Conservation (phyloP, 2,797 vertebrate genomes). For the Echiichthys vipera region DNA sequence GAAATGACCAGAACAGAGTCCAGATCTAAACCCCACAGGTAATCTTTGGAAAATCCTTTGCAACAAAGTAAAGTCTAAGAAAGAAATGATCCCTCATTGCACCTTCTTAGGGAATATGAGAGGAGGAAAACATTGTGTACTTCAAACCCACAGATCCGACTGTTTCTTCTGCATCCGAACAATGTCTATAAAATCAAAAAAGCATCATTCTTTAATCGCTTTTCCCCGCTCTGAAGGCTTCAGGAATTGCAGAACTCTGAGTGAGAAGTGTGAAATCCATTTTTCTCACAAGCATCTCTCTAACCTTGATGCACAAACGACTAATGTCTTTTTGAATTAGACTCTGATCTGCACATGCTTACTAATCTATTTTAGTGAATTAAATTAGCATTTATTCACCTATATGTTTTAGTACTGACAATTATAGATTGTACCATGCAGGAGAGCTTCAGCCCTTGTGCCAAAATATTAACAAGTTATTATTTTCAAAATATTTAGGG, state of each 20-base stretch:
- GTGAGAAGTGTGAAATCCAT: conserved; percentile 48
- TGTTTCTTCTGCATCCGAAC: conserved; percentile 21
- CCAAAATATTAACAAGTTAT: not conserved
- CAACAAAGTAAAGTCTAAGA: no score
- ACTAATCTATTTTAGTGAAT: conserved; percentile 8
- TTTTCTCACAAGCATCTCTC: conserved; percentile 16
- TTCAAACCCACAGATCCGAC: conserved; percentile 12
- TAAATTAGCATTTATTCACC: conserved; percentile 1
- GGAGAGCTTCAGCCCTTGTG: not conserved
- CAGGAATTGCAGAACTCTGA: conserved; percentile 16
- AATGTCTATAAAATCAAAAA: conserved; percentile 35
- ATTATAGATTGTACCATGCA: not conserved
- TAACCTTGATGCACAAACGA: conserved; percentile 16
- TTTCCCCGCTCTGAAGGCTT: conserved; percentile 34
- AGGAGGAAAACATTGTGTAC: conserved; percentile 25
- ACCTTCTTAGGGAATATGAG: not conserved
- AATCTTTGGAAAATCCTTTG: no score
- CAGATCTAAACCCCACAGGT: no score
- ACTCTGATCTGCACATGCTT: conserved; percentile 10
- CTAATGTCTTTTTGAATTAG: conserved; percentile 28
- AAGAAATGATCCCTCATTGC: not conserved
- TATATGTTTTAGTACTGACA: not conserved
- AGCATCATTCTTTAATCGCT: conserved; percentile 25
- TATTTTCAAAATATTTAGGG: conserved; percentile 7
- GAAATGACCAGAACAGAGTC: no score